phyloP scores from a whole-genome alignment of 2,888 invertebrate genomes.

The Lasioglossum calceatum region DNA sequence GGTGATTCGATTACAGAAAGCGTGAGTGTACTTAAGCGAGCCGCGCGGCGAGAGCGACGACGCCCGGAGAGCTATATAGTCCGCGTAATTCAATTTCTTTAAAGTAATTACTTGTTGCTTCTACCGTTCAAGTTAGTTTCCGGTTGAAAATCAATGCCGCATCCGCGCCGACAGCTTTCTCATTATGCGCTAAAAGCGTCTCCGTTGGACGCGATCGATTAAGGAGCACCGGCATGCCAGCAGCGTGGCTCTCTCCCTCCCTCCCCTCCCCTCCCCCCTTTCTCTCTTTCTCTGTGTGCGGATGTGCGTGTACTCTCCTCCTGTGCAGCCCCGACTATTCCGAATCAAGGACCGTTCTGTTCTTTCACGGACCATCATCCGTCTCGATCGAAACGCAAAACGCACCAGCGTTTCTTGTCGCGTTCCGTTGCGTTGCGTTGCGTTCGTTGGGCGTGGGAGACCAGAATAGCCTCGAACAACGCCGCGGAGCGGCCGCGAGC shows the following conservation, averaged over 20 bases:
- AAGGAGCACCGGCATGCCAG: constrained; percentile 23
- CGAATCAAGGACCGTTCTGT: constrained; percentile 8
- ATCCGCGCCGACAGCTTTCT: constrained; percentile 50
- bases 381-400: not conserved
- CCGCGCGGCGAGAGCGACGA: constrained; percentile 19
- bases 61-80: constrained; percentile 49
- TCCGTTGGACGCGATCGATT: constrained; percentile 54
- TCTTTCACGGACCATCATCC: not conserved
- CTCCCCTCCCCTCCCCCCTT: not conserved
- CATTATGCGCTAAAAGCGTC: constrained; percentile 60
- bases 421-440: not conserved
- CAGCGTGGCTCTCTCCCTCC: not conserved
- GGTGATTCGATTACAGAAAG: constrained; percentile 67
- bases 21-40: constrained; percentile 62
- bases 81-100: constrained; percentile 68
- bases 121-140: constrained; percentile 68
- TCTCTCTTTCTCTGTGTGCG: not conserved
- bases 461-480: not conserved
- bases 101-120: constrained; percentile 73
- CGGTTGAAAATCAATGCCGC: constrained; percentile 62
- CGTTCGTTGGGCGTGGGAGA: not conserved
- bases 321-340: not conserved
- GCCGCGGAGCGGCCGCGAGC: constrained; percentile 13
- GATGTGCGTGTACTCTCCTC: not conserved
- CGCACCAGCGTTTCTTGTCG: not conserved